Evolutionary conservation across 92 coral and sea anemone genomes (phyloP), one percentile per base, ranked within the genome.

Genomic region (Hydrozoanthus gracilis): DNA sequence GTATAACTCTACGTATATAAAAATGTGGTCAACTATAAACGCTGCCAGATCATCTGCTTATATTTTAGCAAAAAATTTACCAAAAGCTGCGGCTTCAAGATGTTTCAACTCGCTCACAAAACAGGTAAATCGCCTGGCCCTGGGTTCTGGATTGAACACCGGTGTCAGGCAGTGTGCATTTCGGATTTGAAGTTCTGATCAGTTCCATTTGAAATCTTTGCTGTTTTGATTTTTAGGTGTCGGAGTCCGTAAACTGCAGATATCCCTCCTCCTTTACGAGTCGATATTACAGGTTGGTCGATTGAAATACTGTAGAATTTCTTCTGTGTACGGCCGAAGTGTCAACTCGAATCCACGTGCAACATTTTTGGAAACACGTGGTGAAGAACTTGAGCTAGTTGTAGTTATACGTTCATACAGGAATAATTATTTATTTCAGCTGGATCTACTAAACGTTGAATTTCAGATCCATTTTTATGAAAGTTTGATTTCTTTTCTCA

Each of bases 1-100:
- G 7, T 44, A 11, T 2, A 52, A 27, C 35, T 58, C 50, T 45
- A 13, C 8, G 13, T 44, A 5, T 44, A 44, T 46, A 44, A 83
- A 82, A 46, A 92, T 92, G 95, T 94, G 93, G 95, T 86, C 91
- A 4, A 88, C 92, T 71, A 61, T 94, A 27, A 94, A 83, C 54
- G 82, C 92, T 44, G 91, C 93, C 16, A 91, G 98, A 76, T 77
- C 90, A 5, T 92, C 94, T 1, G 74, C 92, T n/a, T 91, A 87
- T 86, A 87, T 88, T 27, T 74, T 92, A 76, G 93, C 92, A 73
- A 65, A 80, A 7, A 64, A 80, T 65, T 64, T 80, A 20, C 85
- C 72, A 13, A 80, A 80, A 48, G 73, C 10, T 65, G 51, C 73
- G 2, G 72, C 73, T 17, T 15, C 85, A 12, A 80, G 85, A 65